Base-by-base conservation (phyloP, 2,797 vertebrate genomes). In the Sebastes miniatus region DNA sequence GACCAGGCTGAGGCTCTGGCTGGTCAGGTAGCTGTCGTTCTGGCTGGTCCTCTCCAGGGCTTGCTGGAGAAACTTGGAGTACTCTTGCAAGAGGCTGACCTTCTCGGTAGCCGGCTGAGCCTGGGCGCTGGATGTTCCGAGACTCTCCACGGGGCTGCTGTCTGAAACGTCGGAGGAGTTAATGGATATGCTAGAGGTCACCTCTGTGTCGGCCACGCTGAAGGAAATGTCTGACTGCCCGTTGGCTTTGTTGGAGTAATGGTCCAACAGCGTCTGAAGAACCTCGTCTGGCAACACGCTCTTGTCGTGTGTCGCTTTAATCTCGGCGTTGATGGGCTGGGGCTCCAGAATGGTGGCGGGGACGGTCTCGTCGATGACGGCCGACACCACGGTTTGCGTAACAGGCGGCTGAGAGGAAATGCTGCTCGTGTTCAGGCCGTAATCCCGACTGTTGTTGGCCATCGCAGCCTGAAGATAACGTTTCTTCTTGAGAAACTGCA, bases 401-500 rank as follows among this genome's bases (percentile, higher is more conserved):
- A 97, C 97, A 0, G 98, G 95, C 5, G 98, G 96, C 75, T 98
- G 99, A 29, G 98, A 96, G 4, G 98, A 96, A 83, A 99, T 96
- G 91, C 96, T 97, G 91, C 97, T 96, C 58, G 98, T 94, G 72
- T 97, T 99, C 81, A 99, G 95, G 16, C 97, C 90, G 52, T 98
- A 99, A 80, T 99, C 97, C 80, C 98, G 95, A 90, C 96, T 97
- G 89, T 95, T 97, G 85, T 91, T 95, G 83, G 96, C 96, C 79
- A 96, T 95, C 4, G 98, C 96, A 3, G 98, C 98, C 84, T 99
- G 98, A 71, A 99, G 96, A 88, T 99, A 99, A 1, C 98, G 96
- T 77, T 98, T 99, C 94, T 99, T 99, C 95, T 99, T 99, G 88
- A 99, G 96, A 88, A 99, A 99, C 88, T 99, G 98, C 98, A 99